These are phyloP conservation scores for Montipora foliosa DNA, from an alignment of 64 coral and sea anemone genomes.

Conservation along the genomic window DNA sequence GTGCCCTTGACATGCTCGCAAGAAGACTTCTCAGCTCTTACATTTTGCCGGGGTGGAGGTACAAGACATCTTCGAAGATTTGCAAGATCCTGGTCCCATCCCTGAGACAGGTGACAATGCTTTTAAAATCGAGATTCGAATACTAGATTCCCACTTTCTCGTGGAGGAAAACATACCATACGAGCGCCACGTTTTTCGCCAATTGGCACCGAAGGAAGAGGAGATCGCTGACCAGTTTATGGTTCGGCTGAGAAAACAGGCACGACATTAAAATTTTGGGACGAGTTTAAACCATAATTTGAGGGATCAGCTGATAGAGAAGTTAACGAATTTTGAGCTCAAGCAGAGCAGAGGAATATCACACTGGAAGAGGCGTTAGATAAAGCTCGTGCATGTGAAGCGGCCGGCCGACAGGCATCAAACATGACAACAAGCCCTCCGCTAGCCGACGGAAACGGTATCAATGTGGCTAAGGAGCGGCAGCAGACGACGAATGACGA, in stretches of 20 bases:
- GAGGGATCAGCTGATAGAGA: conserved; percentile 56
- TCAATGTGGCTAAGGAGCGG: background rate
- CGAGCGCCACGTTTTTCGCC: conserved; percentile 59
- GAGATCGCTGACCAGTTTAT: conserved; percentile 43
- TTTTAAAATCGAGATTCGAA: background rate
- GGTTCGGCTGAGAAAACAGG: conserved; percentile 5
- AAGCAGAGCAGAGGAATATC: conserved; percentile 8
- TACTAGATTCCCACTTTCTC: conserved; percentile 26
- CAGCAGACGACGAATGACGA: background rate
- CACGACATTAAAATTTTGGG: conserved; percentile 64
- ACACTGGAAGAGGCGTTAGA: background rate
- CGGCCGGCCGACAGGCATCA: background rate
- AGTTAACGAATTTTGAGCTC: conserved; percentile 21
- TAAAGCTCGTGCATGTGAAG: conserved; percentile 39
- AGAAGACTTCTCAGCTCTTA: background rate
- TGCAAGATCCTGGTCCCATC: conserved; percentile 23
- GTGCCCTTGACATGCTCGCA: background rate
- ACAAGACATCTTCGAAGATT: conserved; percentile 30
- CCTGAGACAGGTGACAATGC: conserved; percentile 6
- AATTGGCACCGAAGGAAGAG: conserved; percentile 3
- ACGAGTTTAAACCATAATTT: conserved; percentile 48
- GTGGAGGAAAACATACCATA: conserved; percentile 46
- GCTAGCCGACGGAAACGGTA: background rate
- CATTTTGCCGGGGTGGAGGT: too few species aligned
- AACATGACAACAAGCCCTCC: conserved; percentile 1